phyloP scores from a whole-genome alignment of 2,113 vertebrate genomes.

The Hucho hucho region DNA sequence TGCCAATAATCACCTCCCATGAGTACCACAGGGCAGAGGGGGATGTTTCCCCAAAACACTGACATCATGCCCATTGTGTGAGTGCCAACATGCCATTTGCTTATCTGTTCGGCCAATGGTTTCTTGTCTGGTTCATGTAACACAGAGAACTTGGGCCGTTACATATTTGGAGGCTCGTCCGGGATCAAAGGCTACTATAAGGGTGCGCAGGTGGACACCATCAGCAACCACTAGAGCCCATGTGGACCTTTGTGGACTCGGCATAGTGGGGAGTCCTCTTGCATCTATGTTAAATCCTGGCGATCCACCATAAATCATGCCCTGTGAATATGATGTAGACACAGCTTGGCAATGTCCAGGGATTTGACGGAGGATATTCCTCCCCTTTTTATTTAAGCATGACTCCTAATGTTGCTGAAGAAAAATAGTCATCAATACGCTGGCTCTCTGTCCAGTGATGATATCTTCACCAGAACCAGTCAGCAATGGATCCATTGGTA shows the following conservation, averaged over 20 bases:
- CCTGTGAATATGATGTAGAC: background rate
- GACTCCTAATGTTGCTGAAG: background rate
- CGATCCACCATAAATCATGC: background rate
- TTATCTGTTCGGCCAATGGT: background rate
- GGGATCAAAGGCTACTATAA: background rate
- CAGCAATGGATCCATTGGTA: background rate
- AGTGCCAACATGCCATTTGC: background rate
- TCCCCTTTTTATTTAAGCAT: no score
- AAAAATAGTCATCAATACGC: background rate
- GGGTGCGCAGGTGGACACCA: no score
- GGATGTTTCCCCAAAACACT: slow-evolving; percentile 11
- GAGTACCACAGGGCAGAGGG: slow-evolving; percentile 37
- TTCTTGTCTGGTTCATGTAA: background rate
- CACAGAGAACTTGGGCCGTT: no score
- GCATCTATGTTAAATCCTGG: no score
- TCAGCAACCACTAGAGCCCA: no score
- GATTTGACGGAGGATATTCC: no score
- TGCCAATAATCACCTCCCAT: slow-evolving; percentile 41
- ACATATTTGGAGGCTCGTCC: no score
- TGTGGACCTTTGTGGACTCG: no score
- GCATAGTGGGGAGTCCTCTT: background rate
- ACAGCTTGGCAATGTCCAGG: background rate
- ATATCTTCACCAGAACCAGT: background rate
- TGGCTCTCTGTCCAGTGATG: background rate
- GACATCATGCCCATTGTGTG: slow-evolving; percentile 20